A percentile compares a stretch with the other conserved stretches of the same genome.
phyloP scores from a whole-genome alignment of 2,113 vertebrate species.

The Odobenus rosmarus region DNA sequence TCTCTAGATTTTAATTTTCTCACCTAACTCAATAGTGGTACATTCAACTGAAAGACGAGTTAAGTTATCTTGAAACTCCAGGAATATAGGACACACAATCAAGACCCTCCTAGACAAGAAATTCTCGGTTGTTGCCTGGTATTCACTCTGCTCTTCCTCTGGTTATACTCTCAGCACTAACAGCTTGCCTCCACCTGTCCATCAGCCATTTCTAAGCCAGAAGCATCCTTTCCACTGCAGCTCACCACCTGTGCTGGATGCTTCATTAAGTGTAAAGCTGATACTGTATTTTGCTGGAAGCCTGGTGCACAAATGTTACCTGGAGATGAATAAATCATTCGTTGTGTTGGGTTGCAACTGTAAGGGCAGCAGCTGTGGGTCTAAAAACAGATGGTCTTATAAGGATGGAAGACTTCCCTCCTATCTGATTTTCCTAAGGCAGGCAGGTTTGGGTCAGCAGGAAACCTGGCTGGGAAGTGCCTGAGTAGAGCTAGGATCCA shows the following conservation, averaged over 20 bases:
- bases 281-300: slow-evolving; percentile 64
- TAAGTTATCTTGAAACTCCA: slow-evolving; percentile 50
- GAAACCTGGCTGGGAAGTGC: slow-evolving; percentile 53
- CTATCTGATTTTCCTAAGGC: slow-evolving; percentile 65
- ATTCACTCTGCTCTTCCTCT: slow-evolving; percentile 40
- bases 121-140: neutral
- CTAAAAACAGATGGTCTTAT: slow-evolving; percentile 76
- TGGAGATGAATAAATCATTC: slow-evolving; percentile 75
- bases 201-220: slow-evolving; percentile 55
- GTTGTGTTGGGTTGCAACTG: slow-evolving; percentile 71
- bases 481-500: slow-evolving; percentile 35
- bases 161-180: neutral
- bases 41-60: slow-evolving; percentile 45
- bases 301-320: slow-evolving; percentile 54
- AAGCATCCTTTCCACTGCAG: slow-evolving; percentile 47
- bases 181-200: slow-evolving; percentile 32
- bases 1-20: slow-evolving; percentile 58
- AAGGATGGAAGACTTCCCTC: slow-evolving; percentile 45
- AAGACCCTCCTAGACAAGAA: slow-evolving; percentile 35
- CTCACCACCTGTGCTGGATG: slow-evolving; percentile 63
- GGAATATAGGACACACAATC: neutral
- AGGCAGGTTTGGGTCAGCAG: slow-evolving; percentile 70
- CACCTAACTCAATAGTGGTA: neutral
- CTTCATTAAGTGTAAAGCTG: slow-evolving; percentile 76
- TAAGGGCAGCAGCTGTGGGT: slow-evolving; percentile 68